Base-by-base conservation (phyloP, 2,113 vertebrate genomes). In the Platichthys flesus region DNA sequence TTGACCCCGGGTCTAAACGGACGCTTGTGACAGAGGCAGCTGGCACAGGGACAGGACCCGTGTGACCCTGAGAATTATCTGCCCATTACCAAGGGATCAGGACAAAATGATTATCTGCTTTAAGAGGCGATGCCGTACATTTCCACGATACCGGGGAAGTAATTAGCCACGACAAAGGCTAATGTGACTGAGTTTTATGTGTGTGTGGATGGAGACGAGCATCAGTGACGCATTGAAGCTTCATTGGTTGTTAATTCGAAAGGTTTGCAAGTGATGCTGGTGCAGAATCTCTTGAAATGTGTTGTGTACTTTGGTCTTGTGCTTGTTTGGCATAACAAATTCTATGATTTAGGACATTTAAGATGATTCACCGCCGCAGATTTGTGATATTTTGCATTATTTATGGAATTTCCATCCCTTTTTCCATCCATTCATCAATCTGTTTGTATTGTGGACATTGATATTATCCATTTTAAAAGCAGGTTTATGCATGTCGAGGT, bases 81-180 rank as follows among this genome's bases (percentile, higher is more conserved):
- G 42, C 47, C 64, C 47, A 62, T 81, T 80, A 74, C 52, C 15
- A 70, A 26, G 28, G 63, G 75, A 78, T 90, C 61, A 79, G 56
- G 31, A 76, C 18, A 60, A 86, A 83, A 83, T 55, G 24, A 71
- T 77, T 69, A 78, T 18, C 58, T 64, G 70, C 65, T 84, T 76
- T 31, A n/a, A 60, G 67, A 55, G 16, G 6, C 57, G 58, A 76
- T 35, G 18, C 21, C 16, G 15, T 63, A 37, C 5, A 63, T 78
- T 65, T 75, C 18, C 60, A 14, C 65, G 59, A 15, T 26, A 51
- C 23, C 23, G 52, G 59, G 4, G 40, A 28, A 68, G 47, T 49
- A 59, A 55, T 73, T 10, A 42, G 9, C 40, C 12, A 42, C 31
- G 10, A 42, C 40, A 13, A 42, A 10, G 31, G 31, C 31, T 31